A percentile compares a stretch with the other conserved stretches of the same genome.
These are phyloP conservation scores for Microcebus jonahi DNA, from an alignment of 2,113 vertebrate genomes.

Conservation along the genomic window DNA sequence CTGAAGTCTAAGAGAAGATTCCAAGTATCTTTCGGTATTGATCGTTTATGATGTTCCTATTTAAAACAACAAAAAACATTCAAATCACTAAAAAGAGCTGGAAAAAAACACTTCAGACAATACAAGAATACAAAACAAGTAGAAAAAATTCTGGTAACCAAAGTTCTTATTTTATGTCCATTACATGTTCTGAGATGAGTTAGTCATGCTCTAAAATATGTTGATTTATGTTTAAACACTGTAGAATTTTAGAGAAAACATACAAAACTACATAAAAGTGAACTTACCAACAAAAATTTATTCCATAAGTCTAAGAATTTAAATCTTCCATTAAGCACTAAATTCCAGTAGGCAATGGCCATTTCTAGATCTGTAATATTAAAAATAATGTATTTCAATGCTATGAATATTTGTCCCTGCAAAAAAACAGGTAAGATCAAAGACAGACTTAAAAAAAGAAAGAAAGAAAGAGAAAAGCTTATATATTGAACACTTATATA, in stretches of 20 bases:
- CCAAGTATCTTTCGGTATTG: constrained; percentile 93
- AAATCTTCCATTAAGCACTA: constrained; percentile 95
- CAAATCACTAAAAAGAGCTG: background rate
- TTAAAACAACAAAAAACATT: constrained; percentile 73
- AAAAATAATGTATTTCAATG: constrained; percentile 81
- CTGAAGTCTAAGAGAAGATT: constrained; percentile 94
- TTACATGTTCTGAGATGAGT: constrained; percentile 46
- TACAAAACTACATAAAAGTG: constrained; percentile 68
- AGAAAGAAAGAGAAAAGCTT: background rate
- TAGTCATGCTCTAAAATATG: constrained; percentile 45
- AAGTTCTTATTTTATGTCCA: constrained; percentile 23
- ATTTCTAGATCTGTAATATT: constrained; percentile 93
- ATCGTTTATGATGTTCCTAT: constrained; percentile 94
- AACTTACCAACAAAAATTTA: constrained; percentile 95
- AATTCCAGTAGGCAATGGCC: constrained; percentile 95
- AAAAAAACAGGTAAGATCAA: constrained; percentile 40
- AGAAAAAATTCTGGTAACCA: constrained; percentile 23
- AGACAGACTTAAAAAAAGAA: background rate
- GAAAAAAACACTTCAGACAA: background rate
- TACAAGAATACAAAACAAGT: background rate
- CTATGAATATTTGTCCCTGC: constrained; percentile 70
- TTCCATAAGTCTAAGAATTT: constrained; percentile 96
- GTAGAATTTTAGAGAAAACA: constrained; percentile 51
- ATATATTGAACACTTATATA: background rate
- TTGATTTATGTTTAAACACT: constrained; percentile 57